Conservation (phyloP, 2,113 vertebrate genomes). For the Brachirus orientalis region DNA sequence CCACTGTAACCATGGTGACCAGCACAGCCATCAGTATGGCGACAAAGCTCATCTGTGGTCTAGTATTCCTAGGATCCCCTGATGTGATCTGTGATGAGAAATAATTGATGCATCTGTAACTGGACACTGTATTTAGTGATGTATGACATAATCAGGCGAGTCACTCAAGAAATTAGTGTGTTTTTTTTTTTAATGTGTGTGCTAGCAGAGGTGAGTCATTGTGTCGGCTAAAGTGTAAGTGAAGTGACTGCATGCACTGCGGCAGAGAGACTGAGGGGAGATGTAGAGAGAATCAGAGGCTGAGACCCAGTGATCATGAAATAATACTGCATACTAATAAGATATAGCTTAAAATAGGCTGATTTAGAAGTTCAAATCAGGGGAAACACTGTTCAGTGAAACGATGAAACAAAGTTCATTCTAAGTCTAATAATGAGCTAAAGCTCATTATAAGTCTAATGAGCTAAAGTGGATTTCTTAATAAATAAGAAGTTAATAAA, state of each 20-base stretch:
- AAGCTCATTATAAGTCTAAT: no score
- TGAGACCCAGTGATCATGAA: no score
- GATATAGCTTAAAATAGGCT: background rate
- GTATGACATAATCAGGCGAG: conserved; percentile 12
- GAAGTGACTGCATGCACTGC: conserved; percentile 66
- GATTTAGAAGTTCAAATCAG: no score
- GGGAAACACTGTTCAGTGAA: no score
- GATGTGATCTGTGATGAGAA: conserved; percentile 64
- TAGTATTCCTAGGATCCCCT: conserved; percentile 54
- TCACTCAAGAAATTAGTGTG: conserved; percentile 25
- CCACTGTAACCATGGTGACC: conserved; percentile 65
- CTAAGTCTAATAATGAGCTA: background rate
- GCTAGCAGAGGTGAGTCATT: conserved; percentile 72
- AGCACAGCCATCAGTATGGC: conserved; percentile 45
- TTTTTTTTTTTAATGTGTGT: conserved; percentile 15
- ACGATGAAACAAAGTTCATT: no score
- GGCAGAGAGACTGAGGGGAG: conserved; percentile 52
- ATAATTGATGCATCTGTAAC: conserved; percentile 75
- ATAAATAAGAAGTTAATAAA: no score
- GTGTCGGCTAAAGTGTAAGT: conserved; percentile 53
- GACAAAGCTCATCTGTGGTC: conserved; percentile 50
- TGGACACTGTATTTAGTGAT: conserved; percentile 55
- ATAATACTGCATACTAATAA: no score
- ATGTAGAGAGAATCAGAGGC: conserved; percentile 17
- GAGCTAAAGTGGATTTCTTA: no score